Conservation (phyloP, 2,888 invertebrate species). For the Agonopterix arenella region DNA sequence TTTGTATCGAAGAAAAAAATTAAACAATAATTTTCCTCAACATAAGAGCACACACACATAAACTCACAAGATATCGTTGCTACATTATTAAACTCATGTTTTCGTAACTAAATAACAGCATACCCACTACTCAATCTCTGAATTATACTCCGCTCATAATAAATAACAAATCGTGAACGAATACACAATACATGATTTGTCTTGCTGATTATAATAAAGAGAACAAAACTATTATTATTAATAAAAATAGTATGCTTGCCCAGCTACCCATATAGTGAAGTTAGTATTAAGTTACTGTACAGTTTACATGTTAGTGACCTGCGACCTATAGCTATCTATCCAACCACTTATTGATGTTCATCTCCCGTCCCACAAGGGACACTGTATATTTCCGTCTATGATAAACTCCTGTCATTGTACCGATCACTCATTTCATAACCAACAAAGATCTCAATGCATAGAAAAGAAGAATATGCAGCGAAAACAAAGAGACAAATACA, state of each 20-base stretch:
- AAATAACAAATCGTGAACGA: conserved; percentile 48
- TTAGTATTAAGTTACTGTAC: conserved; percentile 72
- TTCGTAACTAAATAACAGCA: conserved; percentile 21
- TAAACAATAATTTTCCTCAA: conserved; percentile 5
- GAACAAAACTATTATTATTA: conserved; percentile 54
- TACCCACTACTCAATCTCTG: conserved; percentile 34
- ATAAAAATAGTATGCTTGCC: conserved; percentile 69
- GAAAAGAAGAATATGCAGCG: conserved; percentile 30
- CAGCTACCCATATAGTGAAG: conserved; percentile 72
- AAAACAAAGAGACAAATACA: conserved; percentile 36
- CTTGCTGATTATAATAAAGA: conserved; percentile 47
- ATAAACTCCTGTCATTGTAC: not conserved
- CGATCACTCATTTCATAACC: not conserved
- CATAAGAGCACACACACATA: conserved; percentile 26
- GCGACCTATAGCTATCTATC: conserved; percentile 58
- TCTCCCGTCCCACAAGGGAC: conserved; percentile 33
- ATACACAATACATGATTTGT: conserved; percentile 54
- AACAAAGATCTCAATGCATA: conserved; percentile 28
- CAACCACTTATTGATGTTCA: conserved; percentile 45
- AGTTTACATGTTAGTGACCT: conserved; percentile 54
- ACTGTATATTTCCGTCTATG: not conserved
- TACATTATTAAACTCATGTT: conserved; percentile 1
- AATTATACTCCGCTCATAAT: conserved; percentile 31
- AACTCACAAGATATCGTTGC: conserved; percentile 13
- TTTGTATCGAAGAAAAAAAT: conserved; percentile 21